A percentile compares a stretch with the other conserved stretches of the same genome.
Evolutionary conservation across 2,888 invertebrate genomes (phyloP).

Genomic region (Xylophagus ater): DNA sequence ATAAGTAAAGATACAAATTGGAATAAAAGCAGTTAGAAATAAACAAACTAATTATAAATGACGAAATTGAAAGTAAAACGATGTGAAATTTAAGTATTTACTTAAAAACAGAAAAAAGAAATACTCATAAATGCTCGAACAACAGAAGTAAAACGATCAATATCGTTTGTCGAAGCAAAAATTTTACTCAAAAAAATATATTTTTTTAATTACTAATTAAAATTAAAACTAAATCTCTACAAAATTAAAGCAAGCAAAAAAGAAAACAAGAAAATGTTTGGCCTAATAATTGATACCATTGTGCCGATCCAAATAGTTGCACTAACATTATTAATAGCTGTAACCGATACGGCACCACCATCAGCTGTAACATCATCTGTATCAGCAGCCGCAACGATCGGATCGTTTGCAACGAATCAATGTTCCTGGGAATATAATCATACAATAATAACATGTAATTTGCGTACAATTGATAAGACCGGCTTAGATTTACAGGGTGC

Average conservation of each 20-base stretch:
- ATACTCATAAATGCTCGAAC: no score
- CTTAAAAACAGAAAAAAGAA: no score
- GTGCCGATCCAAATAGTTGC: conserved; percentile 1
- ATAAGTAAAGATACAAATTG: no score
- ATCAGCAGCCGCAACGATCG: conserved; percentile 12
- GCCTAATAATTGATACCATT: conserved; percentile 4
- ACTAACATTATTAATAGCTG: no score
- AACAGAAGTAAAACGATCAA: no score
- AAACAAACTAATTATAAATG: no score
- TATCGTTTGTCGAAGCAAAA: no score
- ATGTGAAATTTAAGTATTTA: no score
- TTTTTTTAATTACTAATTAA: no score
- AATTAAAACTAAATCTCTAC: conserved; percentile 1
- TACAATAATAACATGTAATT: conserved; percentile 50
- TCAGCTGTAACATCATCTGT: neutral
- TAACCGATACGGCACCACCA: neutral
- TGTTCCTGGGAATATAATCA: conserved; percentile 41
- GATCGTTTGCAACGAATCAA: conserved; percentile 31
- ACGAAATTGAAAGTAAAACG: no score
- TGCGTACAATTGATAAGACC: conserved; percentile 59
- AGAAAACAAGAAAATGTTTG: conserved; percentile 6
- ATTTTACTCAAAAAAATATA: no score
- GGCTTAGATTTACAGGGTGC: conserved; percentile 47
- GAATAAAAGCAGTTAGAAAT: no score
- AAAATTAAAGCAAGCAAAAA: conserved; percentile 4